phyloP scores from a whole-genome alignment of 2,797 vertebrate genomes.

The Sebastes hubbsi region DNA sequence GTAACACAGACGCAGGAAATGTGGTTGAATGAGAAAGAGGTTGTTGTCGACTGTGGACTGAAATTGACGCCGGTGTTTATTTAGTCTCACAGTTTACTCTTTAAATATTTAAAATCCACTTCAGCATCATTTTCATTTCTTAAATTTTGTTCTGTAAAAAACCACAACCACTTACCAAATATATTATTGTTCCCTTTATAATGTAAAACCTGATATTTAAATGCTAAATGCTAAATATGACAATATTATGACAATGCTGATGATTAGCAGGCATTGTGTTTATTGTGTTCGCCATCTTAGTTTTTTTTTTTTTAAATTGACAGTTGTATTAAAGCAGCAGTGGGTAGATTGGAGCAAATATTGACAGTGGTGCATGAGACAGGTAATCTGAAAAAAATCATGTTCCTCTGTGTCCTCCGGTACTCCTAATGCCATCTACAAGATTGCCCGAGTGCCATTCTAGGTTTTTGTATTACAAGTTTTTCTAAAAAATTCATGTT shows the following conservation, averaged over 20 bases:
- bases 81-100: background rate
- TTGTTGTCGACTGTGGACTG: background rate
- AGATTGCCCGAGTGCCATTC: too few relatives aligned
- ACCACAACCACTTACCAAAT: background rate
- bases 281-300: fast-evolving
- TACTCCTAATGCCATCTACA: too few relatives aligned
- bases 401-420: too few relatives aligned
- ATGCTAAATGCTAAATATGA: background rate
- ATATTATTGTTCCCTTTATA: fast-evolving
- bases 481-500: too few relatives aligned
- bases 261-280: background rate
- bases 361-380: fast-evolving
- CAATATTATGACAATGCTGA: background rate
- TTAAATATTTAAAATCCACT: background rate
- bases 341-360: too few relatives aligned
- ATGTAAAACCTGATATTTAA: background rate
- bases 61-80: background rate
- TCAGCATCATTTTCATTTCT: background rate
- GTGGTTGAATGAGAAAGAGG: background rate
- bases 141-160: background rate
- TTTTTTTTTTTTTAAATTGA: background rate
- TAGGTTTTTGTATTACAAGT: too few relatives aligned
- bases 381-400: too few relatives aligned
- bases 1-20: conserved; percentile 44
- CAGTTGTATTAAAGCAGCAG: too few relatives aligned